phyloP scores from a whole-genome alignment of 2,888 invertebrate genomes.

The Oscheius sp. region DNA sequence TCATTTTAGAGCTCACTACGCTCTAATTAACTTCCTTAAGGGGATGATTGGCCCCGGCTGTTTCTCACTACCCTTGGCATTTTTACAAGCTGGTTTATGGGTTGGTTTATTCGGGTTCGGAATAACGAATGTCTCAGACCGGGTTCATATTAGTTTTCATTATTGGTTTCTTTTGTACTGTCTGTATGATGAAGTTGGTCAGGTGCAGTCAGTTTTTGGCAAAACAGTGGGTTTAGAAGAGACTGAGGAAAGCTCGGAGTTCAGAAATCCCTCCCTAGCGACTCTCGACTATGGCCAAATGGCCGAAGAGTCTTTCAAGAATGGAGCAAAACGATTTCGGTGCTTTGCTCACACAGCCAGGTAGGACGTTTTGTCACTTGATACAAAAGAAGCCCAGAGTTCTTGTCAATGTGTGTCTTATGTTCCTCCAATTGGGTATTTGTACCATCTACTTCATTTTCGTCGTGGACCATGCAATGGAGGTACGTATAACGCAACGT shows the following conservation, averaged over 20 bases:
- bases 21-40: slow-evolving; percentile 65
- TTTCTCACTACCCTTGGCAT: slow-evolving; percentile 66
- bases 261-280: slow-evolving; percentile 37
- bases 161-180: slow-evolving; percentile 64
- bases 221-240: slow-evolving; percentile 14
- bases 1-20: slow-evolving; percentile 38
- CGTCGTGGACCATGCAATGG: slow-evolving; percentile 62
- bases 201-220: slow-evolving; percentile 65
- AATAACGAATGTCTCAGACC: slow-evolving; percentile 50
- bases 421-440: slow-evolving; percentile 68
- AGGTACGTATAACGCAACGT: slow-evolving; percentile 44
- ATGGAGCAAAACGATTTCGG: slow-evolving; percentile 38
- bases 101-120: slow-evolving; percentile 23
- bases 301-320: slow-evolving; percentile 67
- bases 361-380: slow-evolving; percentile 26
- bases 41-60: slow-evolving; percentile 72
- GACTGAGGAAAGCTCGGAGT: background rate
- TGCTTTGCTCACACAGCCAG: slow-evolving; percentile 50
- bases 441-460: slow-evolving; percentile 70
- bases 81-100: slow-evolving; percentile 67
- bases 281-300: slow-evolving; percentile 75
- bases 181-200: slow-evolving; percentile 71
- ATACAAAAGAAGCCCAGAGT: slow-evolving; percentile 40
- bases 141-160: slow-evolving; percentile 64
- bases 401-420: slow-evolving; percentile 62